Evolutionary conservation across 1,140 invertebrate species (phyloP).

Genomic region (Frieseomelitta varia): DNA sequence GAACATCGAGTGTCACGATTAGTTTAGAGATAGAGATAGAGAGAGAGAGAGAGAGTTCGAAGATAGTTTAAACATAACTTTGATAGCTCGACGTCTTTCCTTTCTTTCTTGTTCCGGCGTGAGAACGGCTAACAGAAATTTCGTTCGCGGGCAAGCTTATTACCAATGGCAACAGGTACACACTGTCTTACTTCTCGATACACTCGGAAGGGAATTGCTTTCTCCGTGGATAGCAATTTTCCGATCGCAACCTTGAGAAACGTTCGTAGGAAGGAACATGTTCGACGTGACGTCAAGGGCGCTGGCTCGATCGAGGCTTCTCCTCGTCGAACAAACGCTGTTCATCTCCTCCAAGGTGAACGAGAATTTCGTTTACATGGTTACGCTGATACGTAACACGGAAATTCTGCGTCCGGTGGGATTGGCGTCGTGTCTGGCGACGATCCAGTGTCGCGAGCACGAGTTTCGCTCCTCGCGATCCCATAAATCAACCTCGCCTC

Average conservation of each 20-base stretch:
- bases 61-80: neutral
- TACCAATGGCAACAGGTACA: slow-evolving; percentile 43
- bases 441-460: slow-evolving; percentile 58
- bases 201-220: neutral
- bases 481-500: slow-evolving; percentile 61
- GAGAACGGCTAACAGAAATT: neutral
- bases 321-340: neutral
- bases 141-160: neutral
- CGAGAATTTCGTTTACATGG: slow-evolving; percentile 1
- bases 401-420: slow-evolving; percentile 29
- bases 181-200: neutral
- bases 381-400: slow-evolving; percentile 18
- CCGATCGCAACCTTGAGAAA: neutral
- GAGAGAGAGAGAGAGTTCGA: neutral
- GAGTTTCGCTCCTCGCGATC: slow-evolving; percentile 26
- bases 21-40: too few relatives aligned
- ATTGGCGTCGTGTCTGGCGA: slow-evolving; percentile 66
- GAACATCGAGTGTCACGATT: too few relatives aligned
- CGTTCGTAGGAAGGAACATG: neutral
- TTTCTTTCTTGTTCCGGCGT: neutral
- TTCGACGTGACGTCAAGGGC: neutral
- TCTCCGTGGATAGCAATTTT: too few relatives aligned
- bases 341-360: neutral
- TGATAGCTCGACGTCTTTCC: neutral
- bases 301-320: neutral